phyloP scores from a whole-genome alignment of 2,113 vertebrate species.

The Ictalurus punctatus region DNA sequence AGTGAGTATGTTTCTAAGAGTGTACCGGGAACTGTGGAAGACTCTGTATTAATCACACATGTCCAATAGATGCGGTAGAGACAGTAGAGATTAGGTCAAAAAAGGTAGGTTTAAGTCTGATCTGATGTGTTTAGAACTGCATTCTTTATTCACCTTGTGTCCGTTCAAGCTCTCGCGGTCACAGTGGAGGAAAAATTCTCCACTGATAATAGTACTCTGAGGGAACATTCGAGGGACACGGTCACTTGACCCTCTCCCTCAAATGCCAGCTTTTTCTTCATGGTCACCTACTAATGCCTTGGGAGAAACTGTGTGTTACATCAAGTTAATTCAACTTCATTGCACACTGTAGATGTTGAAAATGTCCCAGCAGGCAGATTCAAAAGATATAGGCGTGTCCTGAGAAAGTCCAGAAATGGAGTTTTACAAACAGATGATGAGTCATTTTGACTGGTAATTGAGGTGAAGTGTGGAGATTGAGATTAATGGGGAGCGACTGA shows the following conservation, averaged over 20 bases:
- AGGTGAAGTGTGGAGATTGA: background rate
- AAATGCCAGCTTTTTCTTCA: background rate
- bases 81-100: background rate
- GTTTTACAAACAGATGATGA: background rate
- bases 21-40: background rate
- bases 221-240: background rate
- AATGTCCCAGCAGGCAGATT: background rate
- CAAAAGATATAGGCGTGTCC: background rate
- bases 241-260: background rate
- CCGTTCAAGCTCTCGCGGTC: background rate
- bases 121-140: background rate
- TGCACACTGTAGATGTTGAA: background rate
- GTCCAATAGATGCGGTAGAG: background rate
- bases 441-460: background rate
- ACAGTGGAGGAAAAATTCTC: background rate
- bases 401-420: slow-evolving; percentile 8
- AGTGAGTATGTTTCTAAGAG: background rate
- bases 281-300: background rate
- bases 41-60: background rate
- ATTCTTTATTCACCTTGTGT: background rate
- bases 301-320: background rate
- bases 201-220: background rate
- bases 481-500: slow-evolving; percentile 23
- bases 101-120: background rate
- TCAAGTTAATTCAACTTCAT: background rate